These are phyloP conservation scores for Nicator chloris DNA, from an alignment of 2,113 vertebrate species.

Conservation along the genomic window DNA sequence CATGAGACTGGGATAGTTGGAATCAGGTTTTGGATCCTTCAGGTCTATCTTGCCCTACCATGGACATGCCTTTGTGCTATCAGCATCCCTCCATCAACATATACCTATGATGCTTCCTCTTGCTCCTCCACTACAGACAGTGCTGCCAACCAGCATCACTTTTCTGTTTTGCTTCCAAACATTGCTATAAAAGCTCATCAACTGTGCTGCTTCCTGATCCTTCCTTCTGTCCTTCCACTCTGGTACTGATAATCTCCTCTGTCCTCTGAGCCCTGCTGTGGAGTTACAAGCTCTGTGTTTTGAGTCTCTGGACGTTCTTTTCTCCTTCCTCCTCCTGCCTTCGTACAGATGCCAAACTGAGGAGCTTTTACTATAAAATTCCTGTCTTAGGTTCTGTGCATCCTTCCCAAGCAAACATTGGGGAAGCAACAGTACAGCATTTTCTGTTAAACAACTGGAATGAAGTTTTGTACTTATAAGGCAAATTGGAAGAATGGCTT, in stretches of 20 bases:
- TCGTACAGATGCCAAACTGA: neutral
- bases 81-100: neutral
- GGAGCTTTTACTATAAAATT: neutral
- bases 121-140: neutral
- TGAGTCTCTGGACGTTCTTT: neutral
- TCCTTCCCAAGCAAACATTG: neutral
- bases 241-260: neutral
- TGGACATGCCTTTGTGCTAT: neutral
- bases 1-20: neutral
- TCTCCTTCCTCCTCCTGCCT: neutral
- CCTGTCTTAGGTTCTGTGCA: neutral
- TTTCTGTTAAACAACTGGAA: neutral
- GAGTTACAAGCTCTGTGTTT: neutral
- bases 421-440: neutral
- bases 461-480: neutral
- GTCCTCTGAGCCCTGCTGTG: neutral
- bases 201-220: neutral
- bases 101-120: neutral
- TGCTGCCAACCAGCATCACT: neutral
- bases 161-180: neutral
- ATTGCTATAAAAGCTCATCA: neutral
- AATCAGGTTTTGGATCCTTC: neutral
- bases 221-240: neutral
- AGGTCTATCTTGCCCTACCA: neutral
- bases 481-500: neutral